These are phyloP conservation scores for Agonopterix heracliana DNA, from an alignment of 2,888 invertebrate species.

Conservation along the genomic window DNA sequence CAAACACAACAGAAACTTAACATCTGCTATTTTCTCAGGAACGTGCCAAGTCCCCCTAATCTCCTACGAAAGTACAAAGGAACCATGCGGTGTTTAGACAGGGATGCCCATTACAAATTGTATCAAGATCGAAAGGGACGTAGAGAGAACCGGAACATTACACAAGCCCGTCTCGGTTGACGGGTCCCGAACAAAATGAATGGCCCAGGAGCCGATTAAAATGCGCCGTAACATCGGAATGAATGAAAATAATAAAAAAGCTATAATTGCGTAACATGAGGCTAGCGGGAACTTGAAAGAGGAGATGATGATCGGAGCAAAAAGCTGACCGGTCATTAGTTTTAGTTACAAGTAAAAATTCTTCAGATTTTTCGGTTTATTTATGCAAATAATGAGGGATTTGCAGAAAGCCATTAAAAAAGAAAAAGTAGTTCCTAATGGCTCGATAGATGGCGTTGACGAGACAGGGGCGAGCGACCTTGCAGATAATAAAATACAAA, in stretches of 20 bases:
- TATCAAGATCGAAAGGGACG: constrained; percentile 25
- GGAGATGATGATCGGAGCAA: constrained; percentile 18
- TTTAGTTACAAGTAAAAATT: neutral
- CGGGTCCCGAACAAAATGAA: constrained; percentile 69
- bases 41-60: constrained; percentile 69
- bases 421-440: no score
- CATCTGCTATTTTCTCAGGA: constrained; percentile 74
- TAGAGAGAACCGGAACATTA: constrained; percentile 57
- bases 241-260: constrained; percentile 62
- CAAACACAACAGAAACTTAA: constrained; percentile 53
- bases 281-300: constrained; percentile 35
- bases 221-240: constrained; percentile 59
- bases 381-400: no score
- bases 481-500: no score
- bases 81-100: constrained; percentile 45
- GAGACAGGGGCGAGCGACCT: no score
- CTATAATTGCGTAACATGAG: constrained; percentile 60
- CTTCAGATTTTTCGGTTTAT: neutral
- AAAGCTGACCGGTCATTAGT: neutral
- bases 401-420: no score
- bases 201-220: constrained; percentile 65
- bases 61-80: constrained; percentile 58
- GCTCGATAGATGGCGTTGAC: no score
- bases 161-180: constrained; percentile 69
- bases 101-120: constrained; percentile 24